These are phyloP conservation scores for Urocyon cinereoargenteus DNA, from an alignment of 2,797 vertebrate species.

Conservation along the genomic window DNA sequence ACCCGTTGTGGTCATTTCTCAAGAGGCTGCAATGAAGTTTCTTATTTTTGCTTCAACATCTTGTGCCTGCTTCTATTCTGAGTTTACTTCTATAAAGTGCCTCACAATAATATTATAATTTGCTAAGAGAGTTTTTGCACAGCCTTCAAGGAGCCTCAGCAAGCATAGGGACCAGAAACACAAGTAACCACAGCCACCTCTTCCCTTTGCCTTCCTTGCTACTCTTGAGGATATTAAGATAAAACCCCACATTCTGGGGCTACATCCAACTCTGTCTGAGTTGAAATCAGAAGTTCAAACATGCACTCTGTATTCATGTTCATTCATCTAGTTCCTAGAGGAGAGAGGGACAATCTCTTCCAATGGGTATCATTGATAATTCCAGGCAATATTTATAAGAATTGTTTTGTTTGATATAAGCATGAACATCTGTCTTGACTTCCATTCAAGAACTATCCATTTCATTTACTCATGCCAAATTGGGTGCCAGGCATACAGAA, in stretches of 20 bases:
- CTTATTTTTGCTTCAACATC: background rate
- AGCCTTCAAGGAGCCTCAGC: background rate
- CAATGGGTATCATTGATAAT: background rate
- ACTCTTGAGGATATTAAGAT: background rate
- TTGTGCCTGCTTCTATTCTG: background rate
- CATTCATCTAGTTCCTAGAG: background rate
- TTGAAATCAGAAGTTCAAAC: background rate
- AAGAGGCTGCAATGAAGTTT: slow-evolving; percentile 2
- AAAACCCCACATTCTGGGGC: background rate
- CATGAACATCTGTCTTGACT: background rate
- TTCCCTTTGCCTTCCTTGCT: background rate
- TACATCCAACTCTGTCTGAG: background rate
- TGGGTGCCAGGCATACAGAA: background rate
- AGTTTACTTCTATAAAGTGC: slow-evolving; percentile 32
- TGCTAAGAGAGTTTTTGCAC: background rate
- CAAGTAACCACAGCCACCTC: accelerated
- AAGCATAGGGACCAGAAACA: background rate
- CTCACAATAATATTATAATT: background rate
- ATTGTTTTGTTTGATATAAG: background rate
- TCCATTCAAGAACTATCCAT: background rate
- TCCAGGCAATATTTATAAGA: background rate
- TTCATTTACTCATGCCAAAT: background rate
- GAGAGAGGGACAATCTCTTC: background rate
- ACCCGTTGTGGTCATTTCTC: slow-evolving; percentile 26
- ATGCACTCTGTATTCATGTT: background rate